Evolutionary conservation across 2,888 invertebrate species (phyloP).

Genomic region (Homarus gammarus): DNA sequence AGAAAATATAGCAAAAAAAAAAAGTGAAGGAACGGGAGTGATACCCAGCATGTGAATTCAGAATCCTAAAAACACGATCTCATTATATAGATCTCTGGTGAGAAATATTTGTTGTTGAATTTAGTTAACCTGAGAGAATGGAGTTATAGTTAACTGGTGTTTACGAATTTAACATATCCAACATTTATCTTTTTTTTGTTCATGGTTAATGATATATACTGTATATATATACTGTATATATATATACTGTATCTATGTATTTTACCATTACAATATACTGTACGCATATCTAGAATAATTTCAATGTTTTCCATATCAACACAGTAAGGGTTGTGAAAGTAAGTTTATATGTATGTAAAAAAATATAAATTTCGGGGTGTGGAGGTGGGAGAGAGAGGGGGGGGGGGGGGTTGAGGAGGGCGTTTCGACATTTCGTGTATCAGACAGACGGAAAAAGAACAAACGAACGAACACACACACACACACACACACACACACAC

Average conservation of each 20-base stretch:
- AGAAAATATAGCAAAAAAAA: too few relatives aligned
- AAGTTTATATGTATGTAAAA: too few relatives aligned
- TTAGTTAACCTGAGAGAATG: not conserved
- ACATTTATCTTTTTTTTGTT: not conserved
- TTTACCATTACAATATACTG: too few relatives aligned
- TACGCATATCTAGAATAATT: not conserved
- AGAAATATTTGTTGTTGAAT: not conserved
- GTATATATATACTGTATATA: not conserved
- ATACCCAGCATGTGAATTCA: not conserved
- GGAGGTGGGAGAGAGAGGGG: too few relatives aligned
- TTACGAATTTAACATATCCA: not conserved
- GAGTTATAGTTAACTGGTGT: not conserved
- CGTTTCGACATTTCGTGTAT: too few relatives aligned
- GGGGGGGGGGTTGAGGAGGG: too few relatives aligned
- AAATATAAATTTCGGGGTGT: too few relatives aligned
- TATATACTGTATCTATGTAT: not conserved
- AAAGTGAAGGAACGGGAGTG: too few relatives aligned
- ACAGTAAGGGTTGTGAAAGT: not conserved
- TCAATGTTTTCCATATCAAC: not conserved
- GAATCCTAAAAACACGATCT: constrained; percentile 18
- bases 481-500: too few relatives aligned
- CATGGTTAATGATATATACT: not conserved
- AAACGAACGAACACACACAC: too few relatives aligned
- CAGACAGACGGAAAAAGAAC: too few relatives aligned
- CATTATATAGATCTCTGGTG: constrained; percentile 25